phyloP scores from a whole-genome alignment of 2,888 invertebrate genomes.

The Apomyelois bistriatella region DNA sequence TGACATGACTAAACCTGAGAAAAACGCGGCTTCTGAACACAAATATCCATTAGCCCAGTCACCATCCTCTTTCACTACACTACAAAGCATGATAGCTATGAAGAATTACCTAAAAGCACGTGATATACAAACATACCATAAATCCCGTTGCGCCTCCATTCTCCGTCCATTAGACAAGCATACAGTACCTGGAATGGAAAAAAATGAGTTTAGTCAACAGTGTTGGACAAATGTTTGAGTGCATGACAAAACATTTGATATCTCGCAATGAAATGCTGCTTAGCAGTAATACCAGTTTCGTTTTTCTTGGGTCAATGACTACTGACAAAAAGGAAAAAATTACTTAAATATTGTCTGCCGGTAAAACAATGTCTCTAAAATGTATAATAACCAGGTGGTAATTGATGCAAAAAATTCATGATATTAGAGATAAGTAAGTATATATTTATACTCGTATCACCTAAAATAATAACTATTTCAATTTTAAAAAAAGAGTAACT shows the following conservation, averaged over 20 bases:
- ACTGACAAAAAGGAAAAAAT: background rate
- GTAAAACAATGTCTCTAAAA: no score
- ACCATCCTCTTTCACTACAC: background rate
- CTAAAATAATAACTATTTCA: no score
- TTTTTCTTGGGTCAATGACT: background rate
- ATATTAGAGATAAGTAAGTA: no score
- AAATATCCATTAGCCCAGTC: background rate
- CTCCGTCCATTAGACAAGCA: conserved; percentile 7
- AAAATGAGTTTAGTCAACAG: conserved; percentile 7
- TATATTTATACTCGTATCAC: no score
- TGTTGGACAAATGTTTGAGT: conserved; percentile 15
- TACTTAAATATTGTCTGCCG: no score
- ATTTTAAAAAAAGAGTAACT: no score
- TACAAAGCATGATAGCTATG: background rate
- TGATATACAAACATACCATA: background rate
- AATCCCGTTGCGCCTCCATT: conserved; percentile 7
- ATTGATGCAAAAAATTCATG: no score
- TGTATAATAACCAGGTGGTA: no score
- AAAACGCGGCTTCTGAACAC: background rate
- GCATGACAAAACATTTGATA: conserved; percentile 9
- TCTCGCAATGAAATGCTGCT: conserved; percentile 13
- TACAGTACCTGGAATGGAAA: conserved; percentile 20
- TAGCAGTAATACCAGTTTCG: background rate
- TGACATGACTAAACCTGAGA: no score
- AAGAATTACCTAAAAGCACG: conserved; percentile 4